These are phyloP conservation scores for Beaufortia kweichowensis DNA, from an alignment of 2,113 vertebrate species.

Conservation along the genomic window DNA sequence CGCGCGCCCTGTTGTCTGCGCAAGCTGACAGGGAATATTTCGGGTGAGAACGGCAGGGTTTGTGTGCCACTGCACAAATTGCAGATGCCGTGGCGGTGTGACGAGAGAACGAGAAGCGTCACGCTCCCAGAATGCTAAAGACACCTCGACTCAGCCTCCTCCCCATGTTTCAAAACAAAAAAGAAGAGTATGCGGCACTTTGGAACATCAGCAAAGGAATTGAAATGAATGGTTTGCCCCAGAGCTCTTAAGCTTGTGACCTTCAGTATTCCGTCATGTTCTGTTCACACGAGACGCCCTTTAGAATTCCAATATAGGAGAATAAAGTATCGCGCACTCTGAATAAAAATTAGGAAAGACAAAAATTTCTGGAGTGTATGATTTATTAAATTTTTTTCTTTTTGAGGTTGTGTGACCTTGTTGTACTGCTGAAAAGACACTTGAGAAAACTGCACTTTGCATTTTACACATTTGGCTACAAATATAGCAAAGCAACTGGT, in stretches of 20 bases:
- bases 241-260: slow-evolving; percentile 58
- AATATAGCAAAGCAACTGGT: too few relatives aligned
- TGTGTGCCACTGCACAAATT: slow-evolving; percentile 67
- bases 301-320: slow-evolving; percentile 56
- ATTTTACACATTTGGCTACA: too few relatives aligned
- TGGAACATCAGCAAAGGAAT: slow-evolving; percentile 52
- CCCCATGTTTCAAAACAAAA: slow-evolving; percentile 45
- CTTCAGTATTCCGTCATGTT: slow-evolving; percentile 57
- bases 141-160: slow-evolving; percentile 33
- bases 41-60: slow-evolving; percentile 64
- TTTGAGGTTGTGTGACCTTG: slow-evolving; percentile 47
- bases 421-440: slow-evolving; percentile 16
- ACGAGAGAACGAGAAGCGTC: slow-evolving; percentile 40
- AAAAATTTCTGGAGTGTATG: slow-evolving; percentile 34
- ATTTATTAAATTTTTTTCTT: background rate
- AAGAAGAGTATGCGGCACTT: slow-evolving; percentile 49
- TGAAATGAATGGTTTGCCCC: slow-evolving; percentile 58
- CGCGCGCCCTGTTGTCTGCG: slow-evolving; percentile 69
- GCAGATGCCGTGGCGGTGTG: slow-evolving; percentile 35
- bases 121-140: slow-evolving; percentile 50
- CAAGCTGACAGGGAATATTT: slow-evolving; percentile 64
- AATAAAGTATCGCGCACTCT: slow-evolving; percentile 48
- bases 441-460: background rate
- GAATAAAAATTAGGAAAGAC: slow-evolving; percentile 51
- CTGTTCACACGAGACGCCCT: slow-evolving; percentile 52